A percentile compares a stretch with the other conserved stretches of the same genome.
Conservation (phyloP, 2,797 vertebrate species). For the Cephalopachus bancanus region DNA sequence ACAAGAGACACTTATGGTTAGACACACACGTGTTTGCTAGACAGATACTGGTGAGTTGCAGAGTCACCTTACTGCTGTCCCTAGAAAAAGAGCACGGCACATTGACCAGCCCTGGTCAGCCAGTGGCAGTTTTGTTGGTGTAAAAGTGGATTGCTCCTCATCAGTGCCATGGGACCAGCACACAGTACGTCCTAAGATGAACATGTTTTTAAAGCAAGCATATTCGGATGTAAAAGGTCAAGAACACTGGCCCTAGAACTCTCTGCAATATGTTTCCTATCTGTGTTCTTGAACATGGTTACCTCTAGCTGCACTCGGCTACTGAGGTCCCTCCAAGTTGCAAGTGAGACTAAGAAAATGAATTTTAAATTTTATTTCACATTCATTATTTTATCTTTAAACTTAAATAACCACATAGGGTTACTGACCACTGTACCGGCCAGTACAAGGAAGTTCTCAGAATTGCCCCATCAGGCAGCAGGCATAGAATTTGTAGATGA, state of each 20-base stretch:
- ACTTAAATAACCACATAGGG: neutral
- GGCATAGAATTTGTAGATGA: neutral
- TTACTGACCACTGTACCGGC: neutral
- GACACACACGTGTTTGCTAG: neutral
- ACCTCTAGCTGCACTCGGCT: neutral
- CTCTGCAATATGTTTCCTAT: neutral
- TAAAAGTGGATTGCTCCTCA: neutral
- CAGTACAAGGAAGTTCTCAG: neutral
- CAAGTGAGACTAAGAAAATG: neutral
- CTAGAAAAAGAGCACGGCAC: neutral
- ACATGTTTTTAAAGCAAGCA: neutral
- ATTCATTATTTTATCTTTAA: neutral
- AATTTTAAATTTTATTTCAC: constrained; percentile 23
- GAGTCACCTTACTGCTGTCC: neutral
- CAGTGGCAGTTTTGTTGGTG: neutral
- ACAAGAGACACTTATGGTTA: neutral
- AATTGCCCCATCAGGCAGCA: neutral
- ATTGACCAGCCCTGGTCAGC: neutral
- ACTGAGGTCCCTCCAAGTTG: neutral
- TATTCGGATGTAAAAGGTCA: neutral
- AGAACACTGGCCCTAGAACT: neutral
- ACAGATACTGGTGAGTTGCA: neutral
- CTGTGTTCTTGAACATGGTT: neutral
- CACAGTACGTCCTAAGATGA: neutral
- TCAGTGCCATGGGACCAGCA: neutral